Percentiles rank a stretch among this genome's conserved stretches.
These are phyloP conservation scores for Catocala sponsa DNA, from an alignment of 2,888 invertebrate species.

Conservation along the genomic window DNA sequence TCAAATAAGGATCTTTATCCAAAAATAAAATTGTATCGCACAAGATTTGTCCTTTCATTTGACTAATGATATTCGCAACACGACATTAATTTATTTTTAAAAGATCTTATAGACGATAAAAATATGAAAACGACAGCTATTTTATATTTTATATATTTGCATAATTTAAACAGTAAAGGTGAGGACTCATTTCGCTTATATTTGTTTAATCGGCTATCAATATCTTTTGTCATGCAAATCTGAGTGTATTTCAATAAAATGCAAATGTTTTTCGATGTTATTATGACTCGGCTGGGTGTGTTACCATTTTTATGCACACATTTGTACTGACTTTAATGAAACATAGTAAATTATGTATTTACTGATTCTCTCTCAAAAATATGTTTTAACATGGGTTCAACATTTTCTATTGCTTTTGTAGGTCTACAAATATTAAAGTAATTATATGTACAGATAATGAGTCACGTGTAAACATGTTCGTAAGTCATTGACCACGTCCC, in stretches of 20 bases:
- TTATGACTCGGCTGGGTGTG: constrained; percentile 44
- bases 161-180: constrained; percentile 17
- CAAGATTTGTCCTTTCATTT: not conserved
- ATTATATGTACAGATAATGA: too few relatives aligned
- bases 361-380: too few relatives aligned
- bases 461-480: too few relatives aligned
- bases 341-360: too few relatives aligned
- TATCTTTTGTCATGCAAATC: constrained; percentile 79
- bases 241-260: constrained; percentile 75
- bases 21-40: too few relatives aligned
- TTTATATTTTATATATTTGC: constrained; percentile 17
- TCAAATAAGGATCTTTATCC: too few relatives aligned
- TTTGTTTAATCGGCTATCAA: constrained; percentile 64
- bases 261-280: constrained; percentile 68
- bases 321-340: too few relatives aligned
- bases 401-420: too few relatives aligned
- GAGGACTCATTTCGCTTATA: constrained; percentile 53
- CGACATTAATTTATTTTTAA: constrained; percentile 2
- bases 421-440: too few relatives aligned
- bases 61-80: not conserved
- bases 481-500: too few relatives aligned
- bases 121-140: not conserved
- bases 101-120: not conserved
- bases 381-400: too few relatives aligned
- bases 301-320: too few relatives aligned